These are phyloP conservation scores for Amphimallon solstitiale DNA, from an alignment of 2,888 invertebrate species.

Conservation along the genomic window DNA sequence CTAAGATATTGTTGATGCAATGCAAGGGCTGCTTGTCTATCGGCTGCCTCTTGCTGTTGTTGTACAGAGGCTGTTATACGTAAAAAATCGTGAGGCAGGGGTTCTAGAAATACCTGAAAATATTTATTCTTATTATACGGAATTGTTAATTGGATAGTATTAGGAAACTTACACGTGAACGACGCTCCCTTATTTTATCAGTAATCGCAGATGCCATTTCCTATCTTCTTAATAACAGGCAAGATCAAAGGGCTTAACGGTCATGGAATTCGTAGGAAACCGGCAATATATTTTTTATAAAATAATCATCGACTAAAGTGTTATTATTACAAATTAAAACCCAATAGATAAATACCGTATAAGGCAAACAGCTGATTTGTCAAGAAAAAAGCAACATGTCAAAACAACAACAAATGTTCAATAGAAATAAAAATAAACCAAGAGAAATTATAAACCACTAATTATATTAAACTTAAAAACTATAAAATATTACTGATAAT, in stretches of 20 bases:
- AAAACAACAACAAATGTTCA: no score
- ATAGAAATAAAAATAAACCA: no score
- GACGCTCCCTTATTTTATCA: constrained; percentile 59
- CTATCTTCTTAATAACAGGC: no score
- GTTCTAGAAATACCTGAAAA: constrained; percentile 78
- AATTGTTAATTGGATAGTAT: constrained; percentile 10
- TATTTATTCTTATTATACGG: not conserved
- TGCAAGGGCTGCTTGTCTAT: constrained; percentile 81
- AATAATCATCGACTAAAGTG: constrained; percentile 1
- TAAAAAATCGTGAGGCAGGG: constrained; percentile 82
- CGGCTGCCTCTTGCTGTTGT: constrained; percentile 78
- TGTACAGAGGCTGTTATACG: constrained; percentile 68
- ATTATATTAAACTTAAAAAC: no score
- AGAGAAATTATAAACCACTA: no score
- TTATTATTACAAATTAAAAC: not conserved
- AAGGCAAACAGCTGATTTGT: constrained; percentile 41
- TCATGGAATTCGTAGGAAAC: no score
- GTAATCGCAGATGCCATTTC: constrained; percentile 61
- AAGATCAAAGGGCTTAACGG: no score
- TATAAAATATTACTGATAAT: no score
- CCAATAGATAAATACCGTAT: constrained; percentile 7
- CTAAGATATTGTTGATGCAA: constrained; percentile 70
- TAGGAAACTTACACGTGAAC: constrained; percentile 55
- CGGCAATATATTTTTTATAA: constrained; percentile 9
- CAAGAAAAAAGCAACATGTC: not conserved